Conservation (phyloP, 2,797 vertebrate genomes). For the Sparus aurata region DNA sequence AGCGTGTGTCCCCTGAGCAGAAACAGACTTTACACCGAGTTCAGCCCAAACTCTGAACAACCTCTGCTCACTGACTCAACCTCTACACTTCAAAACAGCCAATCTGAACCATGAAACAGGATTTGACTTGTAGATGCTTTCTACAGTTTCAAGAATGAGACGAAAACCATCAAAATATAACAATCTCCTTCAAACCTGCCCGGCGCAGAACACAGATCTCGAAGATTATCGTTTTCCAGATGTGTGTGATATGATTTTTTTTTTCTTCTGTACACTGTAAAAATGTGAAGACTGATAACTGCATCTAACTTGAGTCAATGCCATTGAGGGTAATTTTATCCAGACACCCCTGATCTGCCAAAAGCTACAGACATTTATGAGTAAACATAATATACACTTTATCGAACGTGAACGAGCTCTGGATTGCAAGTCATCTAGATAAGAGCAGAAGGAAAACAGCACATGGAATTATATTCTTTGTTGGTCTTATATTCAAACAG, state of each 20-base stretch:
- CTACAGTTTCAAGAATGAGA: constrained; percentile 16
- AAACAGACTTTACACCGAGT: constrained; percentile 57
- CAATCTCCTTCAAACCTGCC: constrained; percentile 7
- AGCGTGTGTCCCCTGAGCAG: constrained; percentile 44
- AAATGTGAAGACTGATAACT: constrained; percentile 30
- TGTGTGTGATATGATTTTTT: constrained; percentile 20
- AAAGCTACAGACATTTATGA: constrained; percentile 35
- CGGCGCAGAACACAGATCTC: constrained; percentile 6
- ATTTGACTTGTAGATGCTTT: constrained; percentile 24
- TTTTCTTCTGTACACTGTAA: constrained; percentile 1
- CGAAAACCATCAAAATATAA: constrained; percentile 24
- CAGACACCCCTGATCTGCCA: constrained; percentile 25
- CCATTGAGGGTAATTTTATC: constrained; percentile 41
- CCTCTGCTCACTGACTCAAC: constrained; percentile 16
- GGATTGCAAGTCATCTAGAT: constrained; percentile 19
- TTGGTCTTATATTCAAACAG: constrained; percentile 5
- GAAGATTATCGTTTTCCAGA: constrained; percentile 20
- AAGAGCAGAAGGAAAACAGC: constrained; percentile 28
- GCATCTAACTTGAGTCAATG: constrained; percentile 27
- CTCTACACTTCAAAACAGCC: constrained; percentile 16
- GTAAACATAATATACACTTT: constrained; percentile 17
- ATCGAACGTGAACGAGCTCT: not conserved
- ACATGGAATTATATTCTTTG: constrained; percentile 3
- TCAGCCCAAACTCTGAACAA: constrained; percentile 45
- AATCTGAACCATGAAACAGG: constrained; percentile 16